These are phyloP conservation scores for Achlya flavicornis DNA, from an alignment of 2,888 invertebrate genomes.

Conservation along the genomic window DNA sequence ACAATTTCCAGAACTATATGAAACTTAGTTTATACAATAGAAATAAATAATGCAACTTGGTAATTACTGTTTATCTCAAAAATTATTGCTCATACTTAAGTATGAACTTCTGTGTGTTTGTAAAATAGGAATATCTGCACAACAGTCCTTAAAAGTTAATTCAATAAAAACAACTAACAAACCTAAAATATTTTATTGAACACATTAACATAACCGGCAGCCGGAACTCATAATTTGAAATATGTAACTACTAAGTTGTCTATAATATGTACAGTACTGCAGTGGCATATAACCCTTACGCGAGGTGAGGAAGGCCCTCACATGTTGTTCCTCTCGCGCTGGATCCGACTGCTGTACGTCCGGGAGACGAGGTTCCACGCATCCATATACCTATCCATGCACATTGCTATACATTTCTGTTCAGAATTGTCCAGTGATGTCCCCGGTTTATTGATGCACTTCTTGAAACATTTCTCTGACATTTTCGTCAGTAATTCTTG, in stretches of 20 bases:
- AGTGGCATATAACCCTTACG: constrained; percentile 42
- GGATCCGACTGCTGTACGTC: constrained; percentile 93
- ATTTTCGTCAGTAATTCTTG: constrained; percentile 98
- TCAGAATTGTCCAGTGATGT: constrained; percentile 94
- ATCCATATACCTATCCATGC: constrained; percentile 99
- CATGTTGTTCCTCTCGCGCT: constrained; percentile 88
- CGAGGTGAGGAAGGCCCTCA: constrained; percentile 66
- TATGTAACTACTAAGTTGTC: constrained; percentile 66
- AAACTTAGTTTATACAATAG: not conserved
- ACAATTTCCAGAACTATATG: not conserved
- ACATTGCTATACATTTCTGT: constrained; percentile 98
- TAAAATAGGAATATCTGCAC: too few relatives aligned
- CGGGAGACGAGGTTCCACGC: constrained; percentile 96
- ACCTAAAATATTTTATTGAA: constrained; percentile 68
- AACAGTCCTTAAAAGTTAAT: not conserved
- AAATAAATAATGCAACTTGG: not conserved
- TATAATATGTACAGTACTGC: constrained; percentile 73
- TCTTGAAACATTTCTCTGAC: constrained; percentile 98
- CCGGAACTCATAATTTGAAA: constrained; percentile 62
- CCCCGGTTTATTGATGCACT: constrained; percentile 96
- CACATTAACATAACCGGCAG: constrained; percentile 66
- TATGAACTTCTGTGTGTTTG: not conserved
- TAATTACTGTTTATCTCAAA: not conserved
- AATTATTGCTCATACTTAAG: not conserved
- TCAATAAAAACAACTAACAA: constrained; percentile 49